phyloP scores from a whole-genome alignment of 2,888 invertebrate species.

The Melieria crassipennis region DNA sequence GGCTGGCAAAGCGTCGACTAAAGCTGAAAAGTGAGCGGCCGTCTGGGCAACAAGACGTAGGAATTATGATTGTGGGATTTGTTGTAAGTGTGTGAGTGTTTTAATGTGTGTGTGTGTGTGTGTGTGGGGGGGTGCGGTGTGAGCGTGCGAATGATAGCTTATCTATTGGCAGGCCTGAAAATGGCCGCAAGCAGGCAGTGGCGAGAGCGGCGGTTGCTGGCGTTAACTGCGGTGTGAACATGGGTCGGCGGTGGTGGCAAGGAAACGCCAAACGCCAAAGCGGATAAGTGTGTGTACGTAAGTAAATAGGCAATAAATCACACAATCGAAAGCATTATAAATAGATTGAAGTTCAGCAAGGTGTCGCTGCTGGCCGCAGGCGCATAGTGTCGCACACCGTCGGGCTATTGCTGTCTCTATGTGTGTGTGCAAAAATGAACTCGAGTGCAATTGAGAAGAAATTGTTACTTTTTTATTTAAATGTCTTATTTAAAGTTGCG shows the following conservation, averaged over 20 bases:
- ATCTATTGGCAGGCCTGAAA: constrained; percentile 17
- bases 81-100: neutral
- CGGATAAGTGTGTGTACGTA: constrained; percentile 7
- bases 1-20: neutral
- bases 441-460: too few relatives aligned
- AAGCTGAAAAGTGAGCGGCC: neutral
- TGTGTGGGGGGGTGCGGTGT: neutral
- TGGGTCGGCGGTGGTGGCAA: neutral
- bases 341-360: constrained; percentile 31
- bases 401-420: neutral
- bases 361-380: neutral
- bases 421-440: neutral
- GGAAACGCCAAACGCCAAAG: constrained; percentile 5
- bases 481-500: constrained; percentile 24
- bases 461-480: neutral
- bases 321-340: constrained; percentile 32
- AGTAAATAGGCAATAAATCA: constrained; percentile 35
- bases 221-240: neutral
- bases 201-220: neutral
- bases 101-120: neutral
- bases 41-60: neutral
- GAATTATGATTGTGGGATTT: constrained; percentile 34
- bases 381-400: neutral
- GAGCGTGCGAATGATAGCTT: constrained; percentile 27
- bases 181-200: neutral